phyloP scores from a whole-genome alignment of 2,113 vertebrate genomes.

The Rattus norvegicus region DNA sequence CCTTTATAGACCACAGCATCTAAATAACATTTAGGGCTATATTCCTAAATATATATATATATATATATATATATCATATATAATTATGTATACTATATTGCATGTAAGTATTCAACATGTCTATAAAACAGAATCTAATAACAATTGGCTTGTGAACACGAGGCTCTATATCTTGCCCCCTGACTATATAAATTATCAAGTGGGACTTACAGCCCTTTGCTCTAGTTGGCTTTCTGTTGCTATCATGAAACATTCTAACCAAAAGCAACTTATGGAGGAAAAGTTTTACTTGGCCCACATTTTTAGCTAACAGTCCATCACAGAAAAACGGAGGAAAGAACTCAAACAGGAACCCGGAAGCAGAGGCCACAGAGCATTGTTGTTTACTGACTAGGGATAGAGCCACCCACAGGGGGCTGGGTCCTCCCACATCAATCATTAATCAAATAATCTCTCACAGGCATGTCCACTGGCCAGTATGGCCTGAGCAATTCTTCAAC shows the following conservation, averaged over 20 bases:
- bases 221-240: neutral
- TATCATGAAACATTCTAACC: neutral
- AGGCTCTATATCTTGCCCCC: neutral
- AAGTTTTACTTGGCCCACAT: neutral
- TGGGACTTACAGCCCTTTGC: neutral
- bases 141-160: neutral
- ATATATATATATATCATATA: neutral
- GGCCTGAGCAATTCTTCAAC: neutral
- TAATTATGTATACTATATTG: neutral
- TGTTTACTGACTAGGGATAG: neutral
- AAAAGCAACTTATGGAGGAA: neutral
- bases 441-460: neutral
- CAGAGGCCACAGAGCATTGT: neutral
- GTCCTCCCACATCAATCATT: no score
- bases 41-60: no score
- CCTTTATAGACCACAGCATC: slow-evolving; percentile 72
- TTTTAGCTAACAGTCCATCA: neutral
- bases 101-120: neutral
- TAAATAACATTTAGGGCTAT: neutral
- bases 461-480: neutral
- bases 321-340: neutral
- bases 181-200: neutral
- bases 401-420: neutral
- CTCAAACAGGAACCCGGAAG: neutral
- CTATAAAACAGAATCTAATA: neutral